phyloP scores from a whole-genome alignment of 2,797 vertebrate genomes.

The Syngnathus rostellatus region DNA sequence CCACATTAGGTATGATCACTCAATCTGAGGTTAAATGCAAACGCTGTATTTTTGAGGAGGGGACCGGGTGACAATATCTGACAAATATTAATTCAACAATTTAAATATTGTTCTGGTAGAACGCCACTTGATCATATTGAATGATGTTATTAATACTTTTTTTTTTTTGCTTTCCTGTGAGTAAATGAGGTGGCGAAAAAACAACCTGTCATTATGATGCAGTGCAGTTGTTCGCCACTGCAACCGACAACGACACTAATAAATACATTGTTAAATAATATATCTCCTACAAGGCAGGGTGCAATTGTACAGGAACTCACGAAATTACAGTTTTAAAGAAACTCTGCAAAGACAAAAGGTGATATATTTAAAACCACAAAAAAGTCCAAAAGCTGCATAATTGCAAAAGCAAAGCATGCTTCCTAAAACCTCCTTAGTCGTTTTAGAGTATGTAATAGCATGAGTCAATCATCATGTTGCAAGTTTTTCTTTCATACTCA shows the following conservation, averaged over 20 bases:
- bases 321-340: background rate
- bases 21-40: too few relatives aligned
- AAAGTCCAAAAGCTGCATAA: background rate
- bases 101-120: background rate
- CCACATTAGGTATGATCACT: background rate
- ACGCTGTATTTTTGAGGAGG: too few relatives aligned
- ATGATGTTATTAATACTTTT: background rate
- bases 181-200: background rate
- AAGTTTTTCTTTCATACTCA: constrained; percentile 66
- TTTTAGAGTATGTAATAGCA: background rate
- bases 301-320: background rate
- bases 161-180: background rate
- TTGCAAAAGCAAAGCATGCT: background rate
- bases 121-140: background rate
- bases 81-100: too few relatives aligned
- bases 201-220: background rate
- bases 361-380: background rate
- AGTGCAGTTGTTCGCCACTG: background rate
- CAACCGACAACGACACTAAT: background rate
- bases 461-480: background rate
- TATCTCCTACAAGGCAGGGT: background rate
- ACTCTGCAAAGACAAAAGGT: background rate
- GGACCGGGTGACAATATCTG: too few relatives aligned
- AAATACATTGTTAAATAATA: background rate
- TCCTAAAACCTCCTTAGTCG: too few relatives aligned